Base-by-base conservation (phyloP, 1,140 invertebrate species). In the Pseudomyrmex concolor region DNA sequence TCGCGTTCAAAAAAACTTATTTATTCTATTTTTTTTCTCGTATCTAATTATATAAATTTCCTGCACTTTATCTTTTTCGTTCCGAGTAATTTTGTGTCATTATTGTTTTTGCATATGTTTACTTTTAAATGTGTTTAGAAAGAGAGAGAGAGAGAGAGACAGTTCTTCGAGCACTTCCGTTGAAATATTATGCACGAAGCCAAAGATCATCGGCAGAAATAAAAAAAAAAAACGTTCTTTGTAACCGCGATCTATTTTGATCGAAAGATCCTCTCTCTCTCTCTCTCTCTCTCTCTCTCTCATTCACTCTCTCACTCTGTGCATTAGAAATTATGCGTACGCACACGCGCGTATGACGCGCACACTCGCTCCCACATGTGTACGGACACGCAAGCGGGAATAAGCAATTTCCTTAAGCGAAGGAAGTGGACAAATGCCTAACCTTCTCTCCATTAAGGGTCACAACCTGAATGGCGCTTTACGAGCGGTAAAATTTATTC, bases 401-500 rank as follows among this genome's bases (percentile, higher is more conserved):
- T 64, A 63, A 64, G 68, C 63, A 60, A 87, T 87, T 88, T 87
- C 86, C 86, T 87, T 76, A 73, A 87, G 76, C 50, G 83, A 88
- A 88, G 86, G 85, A 88, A 88, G 66, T 87, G 83, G 55, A 17
- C 81, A 80, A 87, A 12, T 86, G 63, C 50, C 62, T 89, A 88
- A 88, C 89, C 84, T 90, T 89, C 81, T 66, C 50, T 67, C 63
- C 55, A 60, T 62, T 74, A 74, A 74, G 73, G 86, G 89, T 89
- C 89, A 77, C 74, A 89, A 90, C 60, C 73, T 86, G 86, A 90
- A 89, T 89, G 77, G 59, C 76, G 76, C 34, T 57, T 64, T 54
- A 66, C 48, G 10, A 67, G 64, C 68, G 25, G 51, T 70, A 34
- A 59, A 70, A 71, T 25, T 7, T n/a, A 78, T 74, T 87, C 85